Evolutionary conservation across 2,888 invertebrate genomes (phyloP).

Genomic region (Pterostichus niger): DNA sequence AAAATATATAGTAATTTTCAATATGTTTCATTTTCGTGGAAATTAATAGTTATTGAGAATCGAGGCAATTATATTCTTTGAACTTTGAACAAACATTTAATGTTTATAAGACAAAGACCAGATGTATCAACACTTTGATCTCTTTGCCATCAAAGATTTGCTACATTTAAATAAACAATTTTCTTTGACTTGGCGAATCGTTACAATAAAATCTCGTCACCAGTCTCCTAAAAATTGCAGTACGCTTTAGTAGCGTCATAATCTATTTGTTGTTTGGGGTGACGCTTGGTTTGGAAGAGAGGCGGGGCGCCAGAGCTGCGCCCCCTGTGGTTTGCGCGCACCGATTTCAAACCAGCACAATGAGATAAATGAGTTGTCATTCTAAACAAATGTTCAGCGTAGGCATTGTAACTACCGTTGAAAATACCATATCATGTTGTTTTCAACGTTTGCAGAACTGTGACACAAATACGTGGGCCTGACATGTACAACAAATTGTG

Average conservation of each 20-base stretch:
- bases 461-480: neutral
- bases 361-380: constrained; percentile 46
- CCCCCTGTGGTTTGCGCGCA: constrained; percentile 10
- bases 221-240: neutral
- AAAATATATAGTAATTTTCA: too few species aligned
- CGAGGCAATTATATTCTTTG: too few species aligned
- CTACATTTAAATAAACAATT: neutral
- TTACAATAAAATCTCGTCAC: neutral
- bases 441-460: neutral
- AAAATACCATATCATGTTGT: constrained; percentile 4
- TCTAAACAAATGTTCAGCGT: constrained; percentile 36
- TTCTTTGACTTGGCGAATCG: neutral
- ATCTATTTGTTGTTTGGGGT: neutral
- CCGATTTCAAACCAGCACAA: neutral
- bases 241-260: neutral
- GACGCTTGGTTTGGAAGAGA: neutral
- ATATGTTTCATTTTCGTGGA: too few species aligned
- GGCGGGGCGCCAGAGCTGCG: constrained; percentile 2
- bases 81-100: too few species aligned
- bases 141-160: neutral
- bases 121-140: too few species aligned
- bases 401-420: constrained; percentile 25
- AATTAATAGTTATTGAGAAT: too few species aligned
- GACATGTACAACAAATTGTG: too few species aligned
- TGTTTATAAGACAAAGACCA: too few species aligned